Evolutionary conservation across 2,888 invertebrate species (phyloP).

Genomic region (Rhabditoides inermis): DNA sequence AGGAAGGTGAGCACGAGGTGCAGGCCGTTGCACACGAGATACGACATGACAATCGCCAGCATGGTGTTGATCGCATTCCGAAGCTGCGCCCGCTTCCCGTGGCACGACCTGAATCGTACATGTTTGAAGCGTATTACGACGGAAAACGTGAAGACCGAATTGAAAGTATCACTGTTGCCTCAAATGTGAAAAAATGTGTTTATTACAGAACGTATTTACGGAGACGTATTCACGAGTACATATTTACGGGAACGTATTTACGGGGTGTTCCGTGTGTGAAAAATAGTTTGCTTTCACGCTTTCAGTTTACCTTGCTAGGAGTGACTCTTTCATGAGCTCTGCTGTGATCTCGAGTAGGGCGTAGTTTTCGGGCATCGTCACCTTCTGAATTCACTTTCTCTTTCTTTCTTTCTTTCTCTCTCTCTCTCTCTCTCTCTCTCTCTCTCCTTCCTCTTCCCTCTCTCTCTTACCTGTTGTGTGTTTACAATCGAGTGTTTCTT

Average conservation of each 20-base stretch:
- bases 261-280: not conserved
- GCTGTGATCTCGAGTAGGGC: conserved; percentile 28
- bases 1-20: conserved; percentile 28
- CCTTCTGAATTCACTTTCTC: not conserved
- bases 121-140: not conserved
- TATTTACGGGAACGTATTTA: too few species aligned
- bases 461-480: not conserved
- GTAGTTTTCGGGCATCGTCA: conserved; percentile 25
- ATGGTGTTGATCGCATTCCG: conserved; percentile 37
- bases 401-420: not conserved
- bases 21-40: conserved; percentile 32
- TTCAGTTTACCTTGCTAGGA: conserved; percentile 20
- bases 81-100: conserved; percentile 26
- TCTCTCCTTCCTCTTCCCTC: not conserved
- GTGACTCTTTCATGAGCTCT: conserved; percentile 30
- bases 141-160: not conserved
- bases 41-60: conserved; percentile 32
- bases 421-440: not conserved
- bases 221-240: too few species aligned
- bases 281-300: not conserved
- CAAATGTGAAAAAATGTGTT: too few species aligned
- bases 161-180: not conserved
- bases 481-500: too few species aligned
- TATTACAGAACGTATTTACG: too few species aligned
- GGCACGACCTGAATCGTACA: conserved; percentile 20